Percentiles rank a stretch among this genome's conserved stretches.
phyloP scores from a whole-genome alignment of 2,797 vertebrate species.

The Pipistrellus pipistrellus region DNA sequence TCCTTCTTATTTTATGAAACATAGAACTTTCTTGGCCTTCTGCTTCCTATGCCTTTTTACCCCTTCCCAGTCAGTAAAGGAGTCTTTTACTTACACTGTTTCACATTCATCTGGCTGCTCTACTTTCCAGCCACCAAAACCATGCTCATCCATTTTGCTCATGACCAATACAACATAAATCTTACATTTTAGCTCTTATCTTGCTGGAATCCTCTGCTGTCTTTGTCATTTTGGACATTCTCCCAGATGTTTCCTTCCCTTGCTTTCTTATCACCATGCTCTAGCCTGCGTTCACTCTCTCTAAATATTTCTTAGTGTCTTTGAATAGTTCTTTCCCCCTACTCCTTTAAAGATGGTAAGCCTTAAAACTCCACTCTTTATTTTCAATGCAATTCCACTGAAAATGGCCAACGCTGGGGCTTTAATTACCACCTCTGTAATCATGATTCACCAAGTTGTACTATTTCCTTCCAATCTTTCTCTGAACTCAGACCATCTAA shows the following conservation, averaged over 20 bases:
- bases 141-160: not conserved
- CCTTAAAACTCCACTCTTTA: not conserved
- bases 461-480: not conserved
- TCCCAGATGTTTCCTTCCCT: not conserved
- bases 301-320: not conserved
- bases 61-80: not conserved
- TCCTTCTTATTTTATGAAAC: not conserved
- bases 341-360: not conserved
- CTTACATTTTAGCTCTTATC: not conserved
- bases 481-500: not conserved
- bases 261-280: not conserved
- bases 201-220: not conserved
- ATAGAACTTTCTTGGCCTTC: not conserved
- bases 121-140: not conserved
- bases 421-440: not conserved
- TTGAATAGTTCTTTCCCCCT: not conserved
- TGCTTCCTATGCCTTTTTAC: not conserved
- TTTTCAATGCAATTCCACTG: not conserved
- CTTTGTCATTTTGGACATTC: not conserved
- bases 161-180: not conserved
- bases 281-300: not conserved
- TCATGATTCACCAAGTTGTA: not conserved
- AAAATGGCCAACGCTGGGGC: not conserved
- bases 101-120: not conserved
- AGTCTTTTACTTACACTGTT: not conserved